Percentiles rank a stretch among this genome's conserved stretches.
These are phyloP conservation scores for Hippocampus zosterae DNA, from an alignment of 2,113 vertebrate species.

Conservation along the genomic window DNA sequence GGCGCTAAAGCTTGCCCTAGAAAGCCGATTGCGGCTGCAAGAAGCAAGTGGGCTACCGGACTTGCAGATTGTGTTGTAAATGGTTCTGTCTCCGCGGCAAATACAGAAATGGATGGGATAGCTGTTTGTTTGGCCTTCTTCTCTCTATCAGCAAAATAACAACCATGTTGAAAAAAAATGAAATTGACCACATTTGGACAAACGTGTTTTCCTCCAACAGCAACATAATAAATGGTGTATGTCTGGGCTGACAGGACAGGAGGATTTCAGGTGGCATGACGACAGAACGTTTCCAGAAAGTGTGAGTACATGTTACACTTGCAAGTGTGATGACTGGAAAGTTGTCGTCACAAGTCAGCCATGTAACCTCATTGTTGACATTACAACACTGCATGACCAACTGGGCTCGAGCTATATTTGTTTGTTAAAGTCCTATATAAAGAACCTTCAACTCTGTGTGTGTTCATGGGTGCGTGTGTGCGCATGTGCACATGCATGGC, in stretches of 20 bases:
- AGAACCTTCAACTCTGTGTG: background rate
- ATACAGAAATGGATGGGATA: background rate
- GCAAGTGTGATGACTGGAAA: background rate
- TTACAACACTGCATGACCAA: background rate
- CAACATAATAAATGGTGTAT: constrained; percentile 60
- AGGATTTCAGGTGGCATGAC: constrained; percentile 50
- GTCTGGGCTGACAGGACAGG: constrained; percentile 13
- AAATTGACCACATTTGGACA: background rate
- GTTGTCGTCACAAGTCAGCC: constrained; percentile 6
- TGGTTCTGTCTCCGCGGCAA: constrained; percentile 27
- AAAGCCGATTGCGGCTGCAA: constrained; percentile 30
- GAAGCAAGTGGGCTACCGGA: constrained; percentile 23
- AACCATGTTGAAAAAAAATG: background rate
- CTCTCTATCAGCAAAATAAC: background rate
- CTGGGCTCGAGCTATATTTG: background rate
- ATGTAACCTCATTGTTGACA: constrained; percentile 12
- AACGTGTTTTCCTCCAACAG: background rate
- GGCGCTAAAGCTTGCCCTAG: constrained; percentile 4
- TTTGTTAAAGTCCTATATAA: constrained; percentile 8
- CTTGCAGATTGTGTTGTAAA: constrained; percentile 31
- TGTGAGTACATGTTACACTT: constrained; percentile 3
- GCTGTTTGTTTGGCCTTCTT: background rate
- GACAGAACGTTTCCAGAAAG: constrained; percentile 46
- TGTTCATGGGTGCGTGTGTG: background rate
- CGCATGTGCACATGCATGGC: background rate